Evolutionary conservation across 2,113 vertebrate genomes (phyloP).

Genomic region (Chascanopsetta lugubris): DNA sequence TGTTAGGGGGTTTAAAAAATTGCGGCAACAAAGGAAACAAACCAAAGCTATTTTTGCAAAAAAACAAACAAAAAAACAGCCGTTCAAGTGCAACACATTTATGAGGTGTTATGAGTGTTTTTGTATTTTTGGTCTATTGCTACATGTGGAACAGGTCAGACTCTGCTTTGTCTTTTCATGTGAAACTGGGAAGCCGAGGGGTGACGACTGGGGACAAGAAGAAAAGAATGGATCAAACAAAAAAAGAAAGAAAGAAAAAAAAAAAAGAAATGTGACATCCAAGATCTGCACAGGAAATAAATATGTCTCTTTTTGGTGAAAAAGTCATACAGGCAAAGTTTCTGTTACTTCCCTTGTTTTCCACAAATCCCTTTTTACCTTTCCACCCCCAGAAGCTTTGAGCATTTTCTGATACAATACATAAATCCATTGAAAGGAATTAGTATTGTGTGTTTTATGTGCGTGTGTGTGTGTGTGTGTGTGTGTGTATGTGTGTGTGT

Average conservation of each 20-base stretch:
- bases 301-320: conserved; percentile 59
- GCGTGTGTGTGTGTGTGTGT: too few species aligned
- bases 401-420: conserved; percentile 7
- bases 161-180: neutral
- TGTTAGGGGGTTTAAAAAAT: conserved; percentile 18
- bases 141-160: too few species aligned
- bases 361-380: conserved; percentile 45
- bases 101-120: neutral
- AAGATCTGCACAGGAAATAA: conserved; percentile 25
- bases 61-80: neutral
- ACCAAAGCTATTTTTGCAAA: conserved; percentile 26
- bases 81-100: too few species aligned
- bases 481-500: too few species aligned
- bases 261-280: neutral
- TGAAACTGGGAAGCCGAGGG: neutral
- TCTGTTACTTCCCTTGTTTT: conserved; percentile 31
- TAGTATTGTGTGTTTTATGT: neutral
- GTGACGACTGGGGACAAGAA: neutral
- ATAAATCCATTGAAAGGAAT: neutral
- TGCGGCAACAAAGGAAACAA: conserved; percentile 18
- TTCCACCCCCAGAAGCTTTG: conserved; percentile 10
- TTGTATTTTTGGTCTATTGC: neutral
- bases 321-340: conserved; percentile 34
- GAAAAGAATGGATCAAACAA: neutral
- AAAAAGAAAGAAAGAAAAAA: neutral